Base-by-base conservation (phyloP, 2,113 vertebrate species). In the Columbina picui region DNA sequence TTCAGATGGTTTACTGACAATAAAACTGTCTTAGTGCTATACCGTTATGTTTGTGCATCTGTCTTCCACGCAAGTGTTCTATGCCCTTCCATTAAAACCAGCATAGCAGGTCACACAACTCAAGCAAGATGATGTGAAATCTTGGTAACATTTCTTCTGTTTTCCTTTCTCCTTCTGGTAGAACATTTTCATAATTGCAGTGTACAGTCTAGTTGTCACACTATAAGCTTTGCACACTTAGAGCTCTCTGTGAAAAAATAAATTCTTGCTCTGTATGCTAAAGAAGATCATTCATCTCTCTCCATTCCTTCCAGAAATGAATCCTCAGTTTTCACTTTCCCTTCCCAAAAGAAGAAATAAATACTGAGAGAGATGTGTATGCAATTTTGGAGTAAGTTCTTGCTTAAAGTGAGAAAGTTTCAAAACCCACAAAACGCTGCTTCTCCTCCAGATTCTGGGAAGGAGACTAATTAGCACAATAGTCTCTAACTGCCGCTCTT, bases 201-300 rank as follows among this genome's bases (percentile, higher is more conserved):
- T 13, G 2, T n/a, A 45, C 25, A 89, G 10, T 27, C 6, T 20
- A 10, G 14, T 30, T 78, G n/a, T 38, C 5, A 4, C 4, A 32
- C 10, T 2, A 0, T 29, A 61, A 74, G 1, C 32, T 47, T 29
- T 52, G 43, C 17, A 7, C 23, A 11, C 10, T 64, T 64, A 39
- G 7, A 83, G 5, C 3, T 50, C 10, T 59, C 14, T 17, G 7
- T 45, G 52, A 80, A 49, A 87, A 59, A 52, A 8, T 32, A 22
- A 39, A 65, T 61, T 41, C 8, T 53, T 63, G 6, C 41, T 6
- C 27, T 1, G 0, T 3, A 2, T 32, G 3, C 13, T 73, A 16
- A 18, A 45, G 43, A 49, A 82, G 34, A 36, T 22, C 7, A 1
- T 38, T 76, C 10, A 18, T 27, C 1, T 68, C 21, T 57, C 16